Conservation (phyloP, 2,888 invertebrate genomes). For the Clepsis dumicolana region DNA sequence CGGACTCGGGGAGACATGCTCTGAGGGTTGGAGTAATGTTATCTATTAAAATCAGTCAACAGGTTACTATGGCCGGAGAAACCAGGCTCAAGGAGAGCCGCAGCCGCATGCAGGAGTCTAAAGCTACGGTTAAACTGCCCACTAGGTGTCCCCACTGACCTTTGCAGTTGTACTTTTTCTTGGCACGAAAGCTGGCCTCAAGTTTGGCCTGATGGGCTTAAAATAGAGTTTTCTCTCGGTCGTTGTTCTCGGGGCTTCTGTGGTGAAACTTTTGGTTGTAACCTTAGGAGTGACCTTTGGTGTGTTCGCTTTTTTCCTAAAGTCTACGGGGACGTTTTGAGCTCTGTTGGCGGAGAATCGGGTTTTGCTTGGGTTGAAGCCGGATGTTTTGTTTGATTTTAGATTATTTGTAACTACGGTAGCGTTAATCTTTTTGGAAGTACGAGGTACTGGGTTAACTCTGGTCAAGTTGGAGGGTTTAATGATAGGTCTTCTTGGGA, state of each 20-base stretch:
- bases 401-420: constrained; percentile 60
- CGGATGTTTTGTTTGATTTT: constrained; percentile 71
- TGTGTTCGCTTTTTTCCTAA: constrained; percentile 60
- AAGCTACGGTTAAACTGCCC: constrained; percentile 38
- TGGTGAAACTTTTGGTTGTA: constrained; percentile 64
- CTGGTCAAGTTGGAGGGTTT: constrained; percentile 71
- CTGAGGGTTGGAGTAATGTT: constrained; percentile 56
- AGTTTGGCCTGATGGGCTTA: constrained; percentile 73
- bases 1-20: constrained; percentile 56
- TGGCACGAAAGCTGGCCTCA: constrained; percentile 75
- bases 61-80: constrained; percentile 67
- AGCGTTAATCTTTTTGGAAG: constrained; percentile 65
- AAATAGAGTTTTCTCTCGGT: constrained; percentile 74
- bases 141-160: constrained; percentile 53
- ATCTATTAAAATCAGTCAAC: constrained; percentile 47
- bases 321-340: constrained; percentile 79
- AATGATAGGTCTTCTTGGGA: constrained; percentile 72
- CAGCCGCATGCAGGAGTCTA: constrained; percentile 49
- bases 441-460: constrained; percentile 54
- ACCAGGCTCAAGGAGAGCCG: constrained; percentile 58
- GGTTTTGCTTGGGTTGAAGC: constrained; percentile 69
- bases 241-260: constrained; percentile 71
- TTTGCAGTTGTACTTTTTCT: constrained; percentile 69
- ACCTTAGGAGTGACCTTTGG: constrained; percentile 53
- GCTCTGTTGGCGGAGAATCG: constrained; percentile 70